Base-by-base conservation (phyloP, 1,140 invertebrate species). In the Bombus cullumanus region DNA sequence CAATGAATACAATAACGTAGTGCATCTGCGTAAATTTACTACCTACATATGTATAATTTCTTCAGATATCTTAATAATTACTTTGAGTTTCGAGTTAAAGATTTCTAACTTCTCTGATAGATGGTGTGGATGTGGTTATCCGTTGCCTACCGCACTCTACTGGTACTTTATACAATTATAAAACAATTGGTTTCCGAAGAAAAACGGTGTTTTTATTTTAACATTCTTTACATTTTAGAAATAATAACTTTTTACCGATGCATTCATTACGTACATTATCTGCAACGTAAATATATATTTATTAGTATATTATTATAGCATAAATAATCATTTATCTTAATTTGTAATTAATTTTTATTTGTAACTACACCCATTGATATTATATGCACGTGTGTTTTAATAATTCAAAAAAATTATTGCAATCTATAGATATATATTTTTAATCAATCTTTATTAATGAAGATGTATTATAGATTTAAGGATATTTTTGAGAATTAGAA, bases 51-150 rank as follows among this genome's bases (percentile, higher is more conserved):
- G 15, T 62, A 75, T 43, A 31, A 68, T 59, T 66, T 68, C 4
- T 25, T 25, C 28, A 85, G 6, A 22, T 80, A 59, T 18, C 22
- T 86, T 72, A 64, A 83, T 87, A 87, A 90, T 90, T 83, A 80
- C 62, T 31, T 72, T 66, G 86, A 86, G 47, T 87, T 78, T 88
- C 76, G 59, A 43, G 75, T 80, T 76, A 59, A 47, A 74, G 39
- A 75, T 80, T 88, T 31, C 68, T 66, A 39, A 15, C 71, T 57
- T 69, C 31, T 31, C 62, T 66, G 25, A 53, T 57, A 91, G 90
- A 91, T 89, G 83, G 81, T 73, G 72, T 79, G n/a, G 22, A 25
- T 3, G 37, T 15, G 43, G 13, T 47, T 15, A 37, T 34, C 5
- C 28, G n/a, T 57, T 68, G 28, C 18, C 12, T 53, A 28, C 13